Evolutionary conservation across 2,113 vertebrate genomes (phyloP), one percentile per base, ranked within the genome.

Genomic region (Syngnathoides biaculeatus): DNA sequence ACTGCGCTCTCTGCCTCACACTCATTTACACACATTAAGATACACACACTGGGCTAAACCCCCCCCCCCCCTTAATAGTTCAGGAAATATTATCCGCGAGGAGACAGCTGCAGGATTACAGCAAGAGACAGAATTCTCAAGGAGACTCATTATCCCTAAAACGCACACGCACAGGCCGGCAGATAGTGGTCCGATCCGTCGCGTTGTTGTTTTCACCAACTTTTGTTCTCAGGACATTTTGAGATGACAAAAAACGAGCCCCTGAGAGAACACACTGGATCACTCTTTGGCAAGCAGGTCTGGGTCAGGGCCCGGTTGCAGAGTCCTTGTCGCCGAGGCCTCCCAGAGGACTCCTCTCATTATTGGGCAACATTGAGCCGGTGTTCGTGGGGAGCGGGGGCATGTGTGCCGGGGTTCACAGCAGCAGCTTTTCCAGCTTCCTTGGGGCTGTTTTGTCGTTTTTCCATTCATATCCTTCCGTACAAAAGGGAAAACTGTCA

Each of bases 91-190:
- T 88, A 90, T 89, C 88, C 84, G 80, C 78, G 69, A 39, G 69
- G 77, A 85, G 88, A 90, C 89, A 91, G 89, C 89, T 91, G 90
- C 88, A 88, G 81, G 79, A 85, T 88, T 84, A 79, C 73, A 59
- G 69, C 47, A 66, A 86, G 81, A 88, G 80, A 85, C 79, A 81
- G 83, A 87, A 80, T 81, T 75, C 74, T 68, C 72, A 82, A 86
- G 80, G 66, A 77, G 83, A 75, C 83, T 89, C 87, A 89, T 89
- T 90, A 90, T 85, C 84, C 73, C 78, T 82, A 84, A 82, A 78
- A 80, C 81, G 84, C 80, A 76, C 73, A n/a, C 68, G 43, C 67
- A 68, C 66, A 77, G 52, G 61, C 60, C 65, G 42, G 58, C 56
- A 69, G 64, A 63, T 62, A 64, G 66, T 38, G 11, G 38, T n/a